These are phyloP conservation scores for Poecilus cupreus DNA, from an alignment of 2,888 invertebrate genomes.

Conservation along the genomic window DNA sequence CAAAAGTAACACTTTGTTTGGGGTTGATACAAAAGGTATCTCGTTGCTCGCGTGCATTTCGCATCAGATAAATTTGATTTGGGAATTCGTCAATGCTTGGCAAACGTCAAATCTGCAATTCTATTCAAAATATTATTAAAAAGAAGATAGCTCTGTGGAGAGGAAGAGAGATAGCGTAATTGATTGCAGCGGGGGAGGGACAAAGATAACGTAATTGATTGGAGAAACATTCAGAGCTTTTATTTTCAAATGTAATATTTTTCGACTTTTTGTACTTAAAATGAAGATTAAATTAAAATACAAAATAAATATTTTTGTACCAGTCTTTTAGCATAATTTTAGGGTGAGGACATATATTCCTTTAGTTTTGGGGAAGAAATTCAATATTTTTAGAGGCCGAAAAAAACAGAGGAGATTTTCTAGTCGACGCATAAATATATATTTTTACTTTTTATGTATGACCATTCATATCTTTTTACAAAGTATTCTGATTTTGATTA, in stretches of 20 bases:
- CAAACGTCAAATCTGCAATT: conserved; percentile 42
- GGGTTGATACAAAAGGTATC: background rate
- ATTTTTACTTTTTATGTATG: no score
- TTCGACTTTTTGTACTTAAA: background rate
- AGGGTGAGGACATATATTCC: no score
- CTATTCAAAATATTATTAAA: conserved; percentile 49
- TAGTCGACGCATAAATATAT: no score
- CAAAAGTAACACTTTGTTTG: no score
- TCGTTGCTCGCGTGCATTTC: background rate
- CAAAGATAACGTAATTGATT: conserved; percentile 34
- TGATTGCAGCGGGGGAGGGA: background rate
- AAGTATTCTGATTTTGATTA: no score
- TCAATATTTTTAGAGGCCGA: no score
- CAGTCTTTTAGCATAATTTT: no score
- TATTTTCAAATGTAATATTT: conserved; percentile 21
- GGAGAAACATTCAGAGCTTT: conserved; percentile 11
- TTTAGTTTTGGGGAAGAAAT: no score
- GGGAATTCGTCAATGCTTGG: conserved; percentile 36
- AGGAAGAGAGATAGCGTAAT: conserved; percentile 11
- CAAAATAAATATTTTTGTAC: no score
- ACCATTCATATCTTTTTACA: no score
- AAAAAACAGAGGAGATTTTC: no score
- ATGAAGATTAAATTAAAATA: no score
- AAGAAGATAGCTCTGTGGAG: conserved; percentile 31
- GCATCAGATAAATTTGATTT: background rate